A percentile compares a stretch with the other conserved stretches of the same genome.
These are phyloP conservation scores for Prunella himalayana DNA, from an alignment of 2,113 vertebrate genomes.

Conservation along the genomic window DNA sequence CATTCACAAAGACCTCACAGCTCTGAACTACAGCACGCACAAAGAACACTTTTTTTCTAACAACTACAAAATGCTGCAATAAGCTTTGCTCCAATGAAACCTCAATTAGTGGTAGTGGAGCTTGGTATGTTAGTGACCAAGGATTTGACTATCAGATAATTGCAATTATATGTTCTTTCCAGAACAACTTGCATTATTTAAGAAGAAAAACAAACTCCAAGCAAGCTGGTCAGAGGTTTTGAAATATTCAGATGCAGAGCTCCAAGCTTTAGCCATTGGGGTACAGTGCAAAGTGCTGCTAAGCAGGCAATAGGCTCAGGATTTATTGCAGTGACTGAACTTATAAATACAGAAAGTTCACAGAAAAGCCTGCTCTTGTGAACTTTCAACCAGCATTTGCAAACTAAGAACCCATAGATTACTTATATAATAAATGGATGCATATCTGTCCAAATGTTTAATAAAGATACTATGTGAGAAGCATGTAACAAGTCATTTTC, in stretches of 20 bases:
- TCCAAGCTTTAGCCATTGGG: not conserved
- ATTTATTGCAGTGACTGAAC: not conserved
- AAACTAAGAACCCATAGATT: slow-evolving; percentile 25
- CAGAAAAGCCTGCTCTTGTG: slow-evolving; percentile 4
- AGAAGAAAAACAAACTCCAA: slow-evolving; percentile 45
- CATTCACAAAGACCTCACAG: slow-evolving; percentile 57
- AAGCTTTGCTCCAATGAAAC: slow-evolving; percentile 1
- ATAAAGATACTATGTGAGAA: slow-evolving; percentile 39
- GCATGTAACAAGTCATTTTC: slow-evolving; percentile 14
- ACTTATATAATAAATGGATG: slow-evolving; percentile 22
- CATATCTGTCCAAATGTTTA: slow-evolving; percentile 3
- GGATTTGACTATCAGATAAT: not conserved
- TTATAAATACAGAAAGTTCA: slow-evolving; percentile 20
- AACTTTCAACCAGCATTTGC: slow-evolving; percentile 16
- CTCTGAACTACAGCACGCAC: slow-evolving; percentile 59
- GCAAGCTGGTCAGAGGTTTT: slow-evolving; percentile 20
- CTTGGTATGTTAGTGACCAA: not conserved
- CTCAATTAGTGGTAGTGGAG: not conserved
- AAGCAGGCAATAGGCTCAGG: slow-evolving; percentile 15
- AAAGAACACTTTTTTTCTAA: slow-evolving; percentile 57
- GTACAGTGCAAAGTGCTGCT: not conserved
- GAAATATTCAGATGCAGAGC: slow-evolving; percentile 9
- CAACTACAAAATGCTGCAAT: slow-evolving; percentile 48
- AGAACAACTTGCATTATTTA: slow-evolving; percentile 28
- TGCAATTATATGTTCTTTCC: not conserved